Evolutionary conservation across 2,113 vertebrate genomes (phyloP).

Genomic region (Arvicanthis niloticus): DNA sequence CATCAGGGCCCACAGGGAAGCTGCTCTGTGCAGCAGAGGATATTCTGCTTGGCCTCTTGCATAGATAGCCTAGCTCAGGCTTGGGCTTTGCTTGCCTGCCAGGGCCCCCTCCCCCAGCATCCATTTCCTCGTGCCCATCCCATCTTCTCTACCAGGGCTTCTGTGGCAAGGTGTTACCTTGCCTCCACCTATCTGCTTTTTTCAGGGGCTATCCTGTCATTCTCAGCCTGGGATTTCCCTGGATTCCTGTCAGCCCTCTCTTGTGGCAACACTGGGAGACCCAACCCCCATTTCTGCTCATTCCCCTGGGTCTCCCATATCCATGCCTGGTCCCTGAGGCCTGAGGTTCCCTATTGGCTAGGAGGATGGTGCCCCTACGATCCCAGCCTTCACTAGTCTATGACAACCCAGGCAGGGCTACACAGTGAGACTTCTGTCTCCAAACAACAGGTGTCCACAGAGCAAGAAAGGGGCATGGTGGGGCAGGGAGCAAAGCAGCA

Average conservation of each 20-base stretch:
- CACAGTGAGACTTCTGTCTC: background rate
- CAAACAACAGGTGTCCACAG: background rate
- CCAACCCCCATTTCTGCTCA: background rate
- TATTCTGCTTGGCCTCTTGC: no score
- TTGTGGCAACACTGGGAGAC: no score
- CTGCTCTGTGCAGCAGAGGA: background rate
- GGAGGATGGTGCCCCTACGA: no score
- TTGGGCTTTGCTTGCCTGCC: no score
- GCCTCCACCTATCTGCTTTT: no score
- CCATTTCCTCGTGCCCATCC: background rate
- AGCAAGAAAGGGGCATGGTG: background rate
- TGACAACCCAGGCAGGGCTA: background rate
- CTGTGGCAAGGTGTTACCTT: background rate
- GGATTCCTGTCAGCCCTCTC: background rate
- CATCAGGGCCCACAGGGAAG: background rate
- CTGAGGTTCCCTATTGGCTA: background rate
- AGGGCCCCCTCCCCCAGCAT: accelerated
- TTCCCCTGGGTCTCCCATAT: background rate
- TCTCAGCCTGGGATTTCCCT: background rate
- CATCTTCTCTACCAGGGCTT: background rate
- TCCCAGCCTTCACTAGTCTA: background rate
- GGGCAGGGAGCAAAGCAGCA: background rate
- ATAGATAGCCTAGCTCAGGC: background rate
- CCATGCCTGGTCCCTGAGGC: background rate
- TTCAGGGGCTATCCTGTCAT: background rate